Base-by-base conservation (phyloP, 2,113 vertebrate species). In the Tupaia tana region DNA sequence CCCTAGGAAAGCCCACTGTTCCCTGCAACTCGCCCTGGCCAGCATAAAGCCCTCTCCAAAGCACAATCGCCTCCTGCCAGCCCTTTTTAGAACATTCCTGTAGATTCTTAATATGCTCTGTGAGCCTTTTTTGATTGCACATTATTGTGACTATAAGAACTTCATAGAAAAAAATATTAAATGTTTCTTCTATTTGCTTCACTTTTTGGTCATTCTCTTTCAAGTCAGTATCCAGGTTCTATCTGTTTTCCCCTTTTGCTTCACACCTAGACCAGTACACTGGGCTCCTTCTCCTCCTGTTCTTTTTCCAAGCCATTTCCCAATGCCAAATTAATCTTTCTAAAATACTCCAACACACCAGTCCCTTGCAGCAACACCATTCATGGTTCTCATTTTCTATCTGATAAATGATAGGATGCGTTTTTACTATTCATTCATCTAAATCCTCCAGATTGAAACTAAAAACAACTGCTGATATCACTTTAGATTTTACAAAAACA, bases 301-400 rank as follows among this genome's bases (percentile, higher is more conserved):
- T 15, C 19, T 70, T 61, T 61, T 59, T 31, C 25, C 56, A 25
- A 20, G 12, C 29, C 75, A 54, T 31, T 81, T 63, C 25, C 69
- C 25, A 29, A 54, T 13, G 52, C 63, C 7, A 12, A 43, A 56
- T 85, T 63, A 66, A 61, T 74, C 74, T 89, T 86, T 31, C 58
- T 20, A 52, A 61, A 86, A 25, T 52, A 77, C 22, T 93, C 24
- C 63, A 25, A 14, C 9, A 43, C 13, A 73, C 63, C 24, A 58
- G 0, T 77, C 61, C 34, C 80, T 93, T 58, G 7, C 29, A 83
- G 58, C 52, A 86, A 78, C 18, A 58, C 34, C 52, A 89, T 88
- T 83, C 29, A 43, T 20, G n/a, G 27, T 52, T 96, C 59, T 79
- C 71, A 34, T 64, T 92, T 92, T 90, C 93, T 79, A 56, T 52